These are phyloP conservation scores for Minunthozetes semirufus DNA, from an alignment of 2,888 invertebrate genomes.

Conservation along the genomic window DNA sequence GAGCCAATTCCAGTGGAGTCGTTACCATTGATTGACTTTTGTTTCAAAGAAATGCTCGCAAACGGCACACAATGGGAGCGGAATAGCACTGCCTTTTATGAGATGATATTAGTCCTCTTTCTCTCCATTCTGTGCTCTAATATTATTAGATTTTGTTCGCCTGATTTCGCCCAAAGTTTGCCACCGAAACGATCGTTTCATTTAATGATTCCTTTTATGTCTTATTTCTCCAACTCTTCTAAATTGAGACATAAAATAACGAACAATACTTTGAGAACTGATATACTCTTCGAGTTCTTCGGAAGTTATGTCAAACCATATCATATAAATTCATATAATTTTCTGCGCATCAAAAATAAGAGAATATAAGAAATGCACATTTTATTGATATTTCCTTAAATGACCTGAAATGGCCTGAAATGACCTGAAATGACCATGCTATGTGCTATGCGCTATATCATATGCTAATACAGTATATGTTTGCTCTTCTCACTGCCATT, in stretches of 20 bases:
- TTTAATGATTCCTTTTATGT: constrained; percentile 20
- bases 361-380: too few relatives aligned
- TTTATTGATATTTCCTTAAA: too few relatives aligned
- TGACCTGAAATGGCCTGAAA: too few relatives aligned
- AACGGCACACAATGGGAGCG: background rate
- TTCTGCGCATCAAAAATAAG: too few relatives aligned
- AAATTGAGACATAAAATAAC: constrained; percentile 12
- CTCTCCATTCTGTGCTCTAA: background rate
- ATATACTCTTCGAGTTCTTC: too few relatives aligned
- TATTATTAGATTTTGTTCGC: constrained; percentile 12
- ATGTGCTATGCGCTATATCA: too few relatives aligned
- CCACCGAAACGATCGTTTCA: constrained; percentile 1
- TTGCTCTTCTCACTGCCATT: too few relatives aligned
- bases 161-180: constrained; percentile 16
- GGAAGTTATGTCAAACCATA: too few relatives aligned
- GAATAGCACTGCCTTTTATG: background rate
- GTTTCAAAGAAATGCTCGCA: background rate
- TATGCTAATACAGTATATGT: too few relatives aligned
- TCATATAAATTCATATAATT: too few relatives aligned
- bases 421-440: too few relatives aligned
- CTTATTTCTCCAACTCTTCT: constrained; percentile 12
- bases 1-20: background rate
- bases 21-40: constrained; percentile 30
- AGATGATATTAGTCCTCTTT: background rate
- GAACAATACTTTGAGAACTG: background rate